phyloP scores from a whole-genome alignment of 1,140 invertebrate species.

The Panulirus ornatus region DNA sequence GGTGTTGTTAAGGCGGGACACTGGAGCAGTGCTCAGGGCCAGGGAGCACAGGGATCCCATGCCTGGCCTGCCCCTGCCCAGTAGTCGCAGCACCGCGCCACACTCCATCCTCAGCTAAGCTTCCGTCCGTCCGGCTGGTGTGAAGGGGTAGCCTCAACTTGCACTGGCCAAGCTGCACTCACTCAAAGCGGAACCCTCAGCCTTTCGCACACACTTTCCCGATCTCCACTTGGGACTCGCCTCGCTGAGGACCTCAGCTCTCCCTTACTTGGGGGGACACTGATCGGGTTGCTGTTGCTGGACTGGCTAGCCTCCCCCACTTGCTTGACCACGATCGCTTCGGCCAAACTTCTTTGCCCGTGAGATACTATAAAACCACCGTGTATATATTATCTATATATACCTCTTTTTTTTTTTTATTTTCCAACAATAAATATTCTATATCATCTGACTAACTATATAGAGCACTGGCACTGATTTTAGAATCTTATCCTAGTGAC shows the following conservation, averaged over 20 bases:
- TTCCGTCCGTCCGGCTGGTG: too few species aligned
- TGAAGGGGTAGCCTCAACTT: background rate
- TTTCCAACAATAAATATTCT: background rate
- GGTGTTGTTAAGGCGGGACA: background rate
- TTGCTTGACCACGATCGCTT: too few species aligned
- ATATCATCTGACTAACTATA: background rate
- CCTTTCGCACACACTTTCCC: too few species aligned
- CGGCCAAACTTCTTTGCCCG: too few species aligned
- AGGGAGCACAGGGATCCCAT: slow-evolving; percentile 14
- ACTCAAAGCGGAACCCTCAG: background rate
- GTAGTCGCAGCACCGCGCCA: slow-evolving; percentile 21
- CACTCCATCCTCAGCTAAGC: slow-evolving; percentile 15
- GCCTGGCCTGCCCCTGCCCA: slow-evolving; percentile 18
- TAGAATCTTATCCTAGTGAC: background rate
- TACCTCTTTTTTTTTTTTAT: background rate
- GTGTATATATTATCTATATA: too few species aligned
- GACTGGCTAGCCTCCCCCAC: too few species aligned
- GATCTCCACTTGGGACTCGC: too few species aligned
- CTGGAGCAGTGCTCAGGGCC: background rate
- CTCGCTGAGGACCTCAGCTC: too few species aligned
- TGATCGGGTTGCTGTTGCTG: too few species aligned
- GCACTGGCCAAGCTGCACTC: background rate
- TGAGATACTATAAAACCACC: too few species aligned
- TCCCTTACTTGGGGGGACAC: too few species aligned
- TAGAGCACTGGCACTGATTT: too few species aligned